Base-by-base conservation (phyloP, 2,113 vertebrate genomes). In the Nothocercus julius region DNA sequence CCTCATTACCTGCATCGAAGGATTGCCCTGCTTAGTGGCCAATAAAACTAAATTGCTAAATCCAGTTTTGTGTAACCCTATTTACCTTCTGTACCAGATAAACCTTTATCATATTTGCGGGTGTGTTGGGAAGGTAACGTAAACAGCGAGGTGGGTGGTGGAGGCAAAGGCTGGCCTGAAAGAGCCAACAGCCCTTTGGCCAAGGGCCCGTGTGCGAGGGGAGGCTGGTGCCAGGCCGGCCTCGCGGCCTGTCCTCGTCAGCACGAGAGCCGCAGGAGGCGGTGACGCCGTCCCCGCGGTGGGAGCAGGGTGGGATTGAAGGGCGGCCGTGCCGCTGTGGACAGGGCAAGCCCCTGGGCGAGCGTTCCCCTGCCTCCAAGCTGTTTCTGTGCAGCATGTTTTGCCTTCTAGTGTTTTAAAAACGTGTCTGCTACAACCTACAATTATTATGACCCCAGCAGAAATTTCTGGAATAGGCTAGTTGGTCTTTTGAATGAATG, bases 91-190 rank as follows among this genome's bases (percentile, higher is more conserved):
- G 90, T 94, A 95, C 83, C 89, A 82, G 81, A 87, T 94, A 96
- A 97, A 97, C 95, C 93, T 97, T 97, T 97, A 96, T 97, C 96
- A 44, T 96, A 90, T 92, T 94, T 95, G 70, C 82, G 58, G 77
- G 80, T 79, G 89, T 78, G 85, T 97, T 97, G 96, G 72, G 96
- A 96, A 97, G 97, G 90, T 87, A 95, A 89, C 94, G 92, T 97
- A 94, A 96, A 95, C 95, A 97, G 94, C 90, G 67, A 92, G 84
- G 92, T 94, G 91, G 82, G 87, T 94, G 95, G 89, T 91, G 75
- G 80, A 97, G 92, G 90, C 95, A 95, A 96, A 97, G 95, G 94
- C 75, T 91, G 38, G 69, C 76, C 68, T 56, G 80, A 36, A 53
- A 75, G 77, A 49, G 87, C 90, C 89, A 94, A 82, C 87, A 85